Base-by-base conservation (phyloP, 1,140 invertebrate genomes). In the Papilio polytes region DNA sequence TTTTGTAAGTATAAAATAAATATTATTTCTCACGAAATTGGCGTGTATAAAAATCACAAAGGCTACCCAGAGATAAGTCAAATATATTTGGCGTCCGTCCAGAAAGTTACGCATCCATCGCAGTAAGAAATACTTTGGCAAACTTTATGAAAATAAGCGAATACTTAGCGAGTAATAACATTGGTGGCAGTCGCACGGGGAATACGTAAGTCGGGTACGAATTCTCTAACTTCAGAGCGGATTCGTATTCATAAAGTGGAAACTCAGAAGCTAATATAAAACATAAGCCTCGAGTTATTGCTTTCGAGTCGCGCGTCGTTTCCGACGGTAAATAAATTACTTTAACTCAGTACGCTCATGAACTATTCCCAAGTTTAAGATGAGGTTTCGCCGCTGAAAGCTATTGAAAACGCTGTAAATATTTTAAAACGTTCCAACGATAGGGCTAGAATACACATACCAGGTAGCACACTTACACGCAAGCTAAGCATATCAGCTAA, bases 231-330 rank as follows among this genome's bases (percentile, higher is more conserved):
- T 86, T 86, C 74, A 73, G 82, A 87, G 80, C 84, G 80, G 82
- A 85, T 87, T 87, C 85, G 87, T 85, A 85, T 85, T 85, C 84
- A 83, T 85, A 85, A 85, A 88, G 85, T 85, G 83, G 84, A 82
- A 86, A 84, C 83, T 80, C 80, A 83, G 84, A 84, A 88, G 86
- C 86, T 88, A 88, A 88, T 88, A 87, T 87, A 87, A 88, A 87
- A 88, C 85, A 85, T 88, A 87, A 88, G 85, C 86, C 86, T 81
- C 56, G 56, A 84, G 82, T 88, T 86, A 85, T 87, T 87, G 83
- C 85, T 86, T 85, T 86, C 84, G 83, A 80, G 80, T 85, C 83
- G 81, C 78, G 80, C 82, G 73, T 78, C 81, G 80, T 87, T 86
- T 85, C 80, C 83, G 86, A 86, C 82, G 80, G 81, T 85, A 84